A percentile compares a stretch with the other conserved stretches of the same genome.
Conservation (phyloP, 2,113 vertebrate genomes). For the Heterotis niloticus region DNA sequence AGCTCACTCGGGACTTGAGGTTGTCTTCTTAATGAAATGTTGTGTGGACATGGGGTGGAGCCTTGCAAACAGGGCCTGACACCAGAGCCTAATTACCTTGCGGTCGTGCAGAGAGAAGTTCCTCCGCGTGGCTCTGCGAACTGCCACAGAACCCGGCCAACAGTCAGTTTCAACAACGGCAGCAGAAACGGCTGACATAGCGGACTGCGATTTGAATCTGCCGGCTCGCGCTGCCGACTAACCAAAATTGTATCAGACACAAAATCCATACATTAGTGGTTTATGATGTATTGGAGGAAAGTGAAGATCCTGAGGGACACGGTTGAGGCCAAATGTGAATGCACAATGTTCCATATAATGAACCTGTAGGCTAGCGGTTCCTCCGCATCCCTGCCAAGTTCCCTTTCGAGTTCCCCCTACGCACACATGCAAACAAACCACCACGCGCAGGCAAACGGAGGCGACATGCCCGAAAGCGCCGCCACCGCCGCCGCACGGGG, state of each 20-base stretch:
- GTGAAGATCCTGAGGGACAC: background rate
- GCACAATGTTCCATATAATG: constrained; percentile 8
- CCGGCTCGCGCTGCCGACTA: background rate
- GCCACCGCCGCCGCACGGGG: too few species aligned
- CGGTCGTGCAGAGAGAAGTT: too few species aligned
- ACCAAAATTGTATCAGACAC: constrained; percentile 24
- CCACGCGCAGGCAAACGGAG: background rate
- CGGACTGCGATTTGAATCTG: constrained; percentile 11
- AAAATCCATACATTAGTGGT: constrained; percentile 28
- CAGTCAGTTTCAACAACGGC: background rate
- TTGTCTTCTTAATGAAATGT: background rate
- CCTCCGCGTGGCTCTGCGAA: background rate
- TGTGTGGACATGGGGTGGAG: background rate
- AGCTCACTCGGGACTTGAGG: background rate
- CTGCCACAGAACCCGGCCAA: background rate
- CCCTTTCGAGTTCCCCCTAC: background rate
- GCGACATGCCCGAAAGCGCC: too few species aligned
- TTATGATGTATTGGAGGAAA: constrained; percentile 21
- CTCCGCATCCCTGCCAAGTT: background rate
- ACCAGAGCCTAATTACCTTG: background rate
- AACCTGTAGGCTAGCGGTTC: background rate
- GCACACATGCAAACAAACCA: background rate
- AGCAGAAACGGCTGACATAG: background rate
- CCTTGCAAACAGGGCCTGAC: background rate
- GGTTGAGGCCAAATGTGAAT: constrained; percentile 3